Base-by-base conservation (phyloP, 1,140 invertebrate species). In the Lepidostoma basale region DNA sequence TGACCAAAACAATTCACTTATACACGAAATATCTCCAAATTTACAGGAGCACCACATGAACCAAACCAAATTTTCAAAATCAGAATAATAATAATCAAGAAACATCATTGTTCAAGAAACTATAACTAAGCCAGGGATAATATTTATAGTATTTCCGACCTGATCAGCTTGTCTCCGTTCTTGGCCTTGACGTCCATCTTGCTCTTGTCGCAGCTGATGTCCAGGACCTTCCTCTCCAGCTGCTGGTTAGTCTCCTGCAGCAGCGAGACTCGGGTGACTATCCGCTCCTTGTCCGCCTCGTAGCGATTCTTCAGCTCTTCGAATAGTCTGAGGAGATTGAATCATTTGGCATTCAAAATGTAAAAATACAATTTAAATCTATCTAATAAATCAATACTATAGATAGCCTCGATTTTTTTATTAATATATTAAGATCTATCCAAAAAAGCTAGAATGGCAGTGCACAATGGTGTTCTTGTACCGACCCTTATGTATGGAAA, bases 261-360 rank as follows among this genome's bases (percentile, higher is more conserved):
- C 18, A 69, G 56, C 3, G 58, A 25, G 9, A 69, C 9, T 20
- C 71, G 30, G 10, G 67, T 52, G 0, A 40, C 40, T 28, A 64
- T 3, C 56, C 64, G 62, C 12, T 45, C 54, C 25, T 69, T 73
- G 3, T 73, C 71, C n/a, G 60, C 25, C n/a, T 69, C 59, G 25
- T 73, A 73, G 12, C 71, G 56, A 3, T 44, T 39, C 62, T 73
- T 73, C 10, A 73, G 25, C 25, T 73, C 71, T n/a, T 73, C 71
- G 26, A 73, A 69, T 36, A 69, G 63, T 52, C 71, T 73, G 23
- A 28, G 12, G 18, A 59, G 40, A 59, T 5, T 33, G 30, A 33
- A n/a, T n/a, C n/a, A n/a, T n/a, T n/a, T n/a, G n/a, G n/a, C n/a
- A n/a, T n/a, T n/a, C n/a, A n/a, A n/a, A n/a, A n/a, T n/a, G n/a